phyloP scores from a whole-genome alignment of 2,113 vertebrate genomes.

The Pagrus major region DNA sequence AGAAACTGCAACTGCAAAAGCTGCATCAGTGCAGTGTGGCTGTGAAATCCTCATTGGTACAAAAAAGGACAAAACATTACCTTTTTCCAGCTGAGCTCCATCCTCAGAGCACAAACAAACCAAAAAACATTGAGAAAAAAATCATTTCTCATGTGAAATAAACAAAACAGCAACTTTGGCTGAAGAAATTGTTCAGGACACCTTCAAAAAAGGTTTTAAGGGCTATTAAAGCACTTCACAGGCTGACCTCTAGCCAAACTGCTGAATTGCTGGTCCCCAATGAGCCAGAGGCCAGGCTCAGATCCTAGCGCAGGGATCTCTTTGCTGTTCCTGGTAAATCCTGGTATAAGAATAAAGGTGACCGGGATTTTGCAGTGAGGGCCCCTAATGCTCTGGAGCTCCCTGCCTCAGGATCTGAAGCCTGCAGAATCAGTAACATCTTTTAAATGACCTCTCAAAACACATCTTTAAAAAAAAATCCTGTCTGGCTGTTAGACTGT shows the following conservation, averaged over 20 bases:
- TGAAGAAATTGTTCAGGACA: too few relatives aligned
- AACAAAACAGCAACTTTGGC: not conserved
- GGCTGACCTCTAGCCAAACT: constrained; percentile 1
- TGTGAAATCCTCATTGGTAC: not conserved
- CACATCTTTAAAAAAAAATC: not conserved
- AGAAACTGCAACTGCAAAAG: too few relatives aligned
- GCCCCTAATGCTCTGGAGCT: not conserved
- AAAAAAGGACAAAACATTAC: not conserved
- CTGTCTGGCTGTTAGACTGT: not conserved
- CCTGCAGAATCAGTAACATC: constrained; percentile 7
- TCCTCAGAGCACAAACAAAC: too few relatives aligned
- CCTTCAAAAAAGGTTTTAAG: not conserved
- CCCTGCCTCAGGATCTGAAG: constrained; percentile 9
- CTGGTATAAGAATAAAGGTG: constrained; percentile 43
- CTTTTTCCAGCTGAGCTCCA: not conserved
- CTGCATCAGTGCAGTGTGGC: not conserved
- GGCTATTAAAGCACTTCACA: not conserved
- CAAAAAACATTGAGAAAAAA: too few relatives aligned
- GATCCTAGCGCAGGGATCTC: not conserved
- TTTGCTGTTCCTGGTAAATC: constrained; percentile 14
- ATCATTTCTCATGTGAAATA: not conserved
- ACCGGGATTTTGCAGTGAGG: constrained; percentile 18
- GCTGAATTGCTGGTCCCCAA: constrained; percentile 20
- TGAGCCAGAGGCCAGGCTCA: constrained; percentile 23
- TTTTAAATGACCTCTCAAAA: constrained; percentile 27